Conservation (phyloP, 2,888 invertebrate species). For the Apoderus coryli region DNA sequence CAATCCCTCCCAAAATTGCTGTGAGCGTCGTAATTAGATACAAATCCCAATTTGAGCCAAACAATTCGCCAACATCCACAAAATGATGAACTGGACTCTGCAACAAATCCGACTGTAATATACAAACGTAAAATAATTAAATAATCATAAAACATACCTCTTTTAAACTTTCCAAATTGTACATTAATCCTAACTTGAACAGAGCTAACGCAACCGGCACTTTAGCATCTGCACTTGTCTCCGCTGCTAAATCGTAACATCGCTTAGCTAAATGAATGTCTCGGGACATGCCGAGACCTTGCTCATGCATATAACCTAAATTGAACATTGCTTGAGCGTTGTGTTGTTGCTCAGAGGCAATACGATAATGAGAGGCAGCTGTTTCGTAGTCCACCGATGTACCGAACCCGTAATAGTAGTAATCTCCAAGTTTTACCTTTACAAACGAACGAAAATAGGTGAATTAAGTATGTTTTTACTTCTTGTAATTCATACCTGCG, state of each 20-base stretch:
- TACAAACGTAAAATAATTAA: no score
- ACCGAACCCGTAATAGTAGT: conserved; percentile 96
- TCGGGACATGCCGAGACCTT: conserved; percentile 77
- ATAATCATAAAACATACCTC: conserved; percentile 42
- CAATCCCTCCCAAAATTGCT: conserved; percentile 65
- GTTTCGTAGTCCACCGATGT: conserved; percentile 79
- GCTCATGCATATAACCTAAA: conserved; percentile 98
- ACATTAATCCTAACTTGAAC: conserved; percentile 63
- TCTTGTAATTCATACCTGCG: conserved; percentile 40
- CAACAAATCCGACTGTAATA: conserved; percentile 20
- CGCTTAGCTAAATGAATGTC: conserved; percentile 95
- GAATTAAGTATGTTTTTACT: conserved; percentile 1
- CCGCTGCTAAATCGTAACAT: conserved; percentile 83
- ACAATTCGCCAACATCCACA: conserved; percentile 51
- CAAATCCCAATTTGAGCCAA: conserved; percentile 87
- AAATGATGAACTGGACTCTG: conserved; percentile 50
- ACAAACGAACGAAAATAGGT: no score
- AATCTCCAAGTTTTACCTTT: conserved; percentile 88
- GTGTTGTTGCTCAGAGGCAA: conserved; percentile 87
- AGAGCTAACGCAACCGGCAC: conserved; percentile 88
- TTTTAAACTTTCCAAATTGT: conserved; percentile 56
- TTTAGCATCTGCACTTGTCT: conserved; percentile 83
- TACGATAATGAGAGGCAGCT: conserved; percentile 81
- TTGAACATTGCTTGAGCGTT: conserved; percentile 98
- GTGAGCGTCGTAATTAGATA: conserved; percentile 75